Conservation (phyloP, 2,113 vertebrate genomes). For the Cryptomyrus ogoouensis region DNA sequence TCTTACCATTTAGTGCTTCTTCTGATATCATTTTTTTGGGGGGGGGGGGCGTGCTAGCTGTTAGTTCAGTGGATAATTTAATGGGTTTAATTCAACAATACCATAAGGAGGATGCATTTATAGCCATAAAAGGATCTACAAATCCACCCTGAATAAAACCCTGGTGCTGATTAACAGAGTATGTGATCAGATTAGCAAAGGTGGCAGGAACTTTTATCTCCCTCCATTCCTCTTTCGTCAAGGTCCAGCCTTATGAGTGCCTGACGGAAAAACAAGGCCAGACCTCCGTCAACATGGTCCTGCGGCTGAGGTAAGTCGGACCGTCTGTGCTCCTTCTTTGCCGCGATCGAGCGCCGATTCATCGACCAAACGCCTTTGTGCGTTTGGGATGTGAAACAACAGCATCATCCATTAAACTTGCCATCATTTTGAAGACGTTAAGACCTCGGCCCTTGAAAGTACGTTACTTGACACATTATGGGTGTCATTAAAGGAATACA, state of each 20-base stretch:
- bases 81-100: conserved; percentile 15
- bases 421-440: not conserved
- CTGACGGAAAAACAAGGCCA: conserved; percentile 64
- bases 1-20: not conserved
- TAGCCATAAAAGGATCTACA: not conserved
- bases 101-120: conserved; percentile 2
- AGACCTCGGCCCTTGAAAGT: not conserved
- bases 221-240: conserved; percentile 39
- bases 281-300: conserved; percentile 85
- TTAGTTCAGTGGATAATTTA: conserved; percentile 5
- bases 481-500: not conserved
- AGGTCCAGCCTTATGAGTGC: conserved; percentile 74
- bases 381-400: not conserved
- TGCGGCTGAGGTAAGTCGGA: conserved; percentile 84
- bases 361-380: not conserved
- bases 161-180: conserved; percentile 1
- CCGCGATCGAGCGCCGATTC: not conserved
- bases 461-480: not conserved
- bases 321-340: not conserved
- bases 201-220: not conserved
- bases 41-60: not conserved
- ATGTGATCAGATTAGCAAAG: conserved; percentile 1
- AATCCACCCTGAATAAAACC: not conserved
- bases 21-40: not conserved
- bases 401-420: not conserved